Conservation (phyloP, 2,797 vertebrate genomes). For the Danio albolineatus region DNA sequence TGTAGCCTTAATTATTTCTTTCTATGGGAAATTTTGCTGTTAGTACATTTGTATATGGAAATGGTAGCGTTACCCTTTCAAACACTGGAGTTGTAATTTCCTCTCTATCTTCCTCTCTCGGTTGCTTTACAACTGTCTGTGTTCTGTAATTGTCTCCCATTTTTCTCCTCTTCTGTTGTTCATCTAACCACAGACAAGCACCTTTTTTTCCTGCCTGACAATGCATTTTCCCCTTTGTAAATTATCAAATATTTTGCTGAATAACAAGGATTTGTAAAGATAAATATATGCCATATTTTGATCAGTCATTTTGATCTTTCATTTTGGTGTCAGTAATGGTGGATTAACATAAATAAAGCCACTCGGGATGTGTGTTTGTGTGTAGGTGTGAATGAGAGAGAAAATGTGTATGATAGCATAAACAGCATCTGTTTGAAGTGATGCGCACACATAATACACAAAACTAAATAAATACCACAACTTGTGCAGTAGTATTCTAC, state of each 20-base stretch:
- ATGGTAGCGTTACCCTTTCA: background rate
- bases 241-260: background rate
- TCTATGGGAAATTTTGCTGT: background rate
- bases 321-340: too few relatives aligned
- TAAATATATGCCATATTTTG: too few relatives aligned
- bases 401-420: too few relatives aligned
- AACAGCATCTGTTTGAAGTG: too few relatives aligned
- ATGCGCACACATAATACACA: too few relatives aligned
- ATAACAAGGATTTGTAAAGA: background rate
- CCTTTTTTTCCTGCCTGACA: background rate
- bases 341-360: too few relatives aligned
- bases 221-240: background rate
- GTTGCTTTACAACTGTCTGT: background rate
- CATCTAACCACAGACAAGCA: background rate
- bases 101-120: background rate
- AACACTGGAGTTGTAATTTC: slow-evolving; percentile 14
- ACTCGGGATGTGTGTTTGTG: too few relatives aligned
- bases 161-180: slow-evolving; percentile 18
- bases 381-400: too few relatives aligned
- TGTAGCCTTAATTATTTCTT: background rate
- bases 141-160: slow-evolving; percentile 20
- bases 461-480: too few relatives aligned
- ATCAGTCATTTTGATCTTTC: too few relatives aligned
- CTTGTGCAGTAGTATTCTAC: too few relatives aligned
- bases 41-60: slow-evolving; percentile 1